phyloP scores from a whole-genome alignment of 2,888 invertebrate species.

The Matsumyia berberina region DNA sequence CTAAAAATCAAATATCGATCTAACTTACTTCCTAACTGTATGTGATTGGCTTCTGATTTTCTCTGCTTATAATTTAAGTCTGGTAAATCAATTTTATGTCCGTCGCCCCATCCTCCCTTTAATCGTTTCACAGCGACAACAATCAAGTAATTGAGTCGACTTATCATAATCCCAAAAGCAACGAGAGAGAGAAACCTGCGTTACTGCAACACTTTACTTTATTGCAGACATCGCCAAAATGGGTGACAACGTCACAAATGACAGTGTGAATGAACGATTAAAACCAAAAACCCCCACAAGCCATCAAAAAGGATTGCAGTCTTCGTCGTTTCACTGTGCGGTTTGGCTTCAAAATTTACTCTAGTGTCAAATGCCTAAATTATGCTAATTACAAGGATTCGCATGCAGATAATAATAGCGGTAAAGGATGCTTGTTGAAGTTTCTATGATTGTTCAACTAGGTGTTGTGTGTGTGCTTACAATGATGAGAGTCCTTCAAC shows the following conservation, averaged over 20 bases:
- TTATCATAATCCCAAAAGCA: constrained; percentile 8
- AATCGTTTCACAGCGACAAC: neutral
- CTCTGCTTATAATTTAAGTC: neutral
- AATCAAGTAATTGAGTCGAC: constrained; percentile 43
- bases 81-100: constrained; percentile 5
- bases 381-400: constrained; percentile 74
- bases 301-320: constrained; percentile 49
- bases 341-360: constrained; percentile 27
- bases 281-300: constrained; percentile 40
- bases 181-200: neutral
- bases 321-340: constrained; percentile 16
- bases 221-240: constrained; percentile 33
- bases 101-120: neutral
- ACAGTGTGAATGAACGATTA: constrained; percentile 35
- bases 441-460: constrained; percentile 61
- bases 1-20: neutral
- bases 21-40: neutral
- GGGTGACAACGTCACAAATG: constrained; percentile 39
- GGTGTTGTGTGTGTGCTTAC: constrained; percentile 54
- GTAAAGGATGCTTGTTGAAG: constrained; percentile 60
- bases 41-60: constrained; percentile 6
- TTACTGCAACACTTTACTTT: constrained; percentile 50
- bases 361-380: constrained; percentile 68
- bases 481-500: constrained; percentile 54
- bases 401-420: constrained; percentile 63